These are phyloP conservation scores for Drosophila truncata DNA, from an alignment of 1,140 invertebrate genomes.

Conservation along the genomic window DNA sequence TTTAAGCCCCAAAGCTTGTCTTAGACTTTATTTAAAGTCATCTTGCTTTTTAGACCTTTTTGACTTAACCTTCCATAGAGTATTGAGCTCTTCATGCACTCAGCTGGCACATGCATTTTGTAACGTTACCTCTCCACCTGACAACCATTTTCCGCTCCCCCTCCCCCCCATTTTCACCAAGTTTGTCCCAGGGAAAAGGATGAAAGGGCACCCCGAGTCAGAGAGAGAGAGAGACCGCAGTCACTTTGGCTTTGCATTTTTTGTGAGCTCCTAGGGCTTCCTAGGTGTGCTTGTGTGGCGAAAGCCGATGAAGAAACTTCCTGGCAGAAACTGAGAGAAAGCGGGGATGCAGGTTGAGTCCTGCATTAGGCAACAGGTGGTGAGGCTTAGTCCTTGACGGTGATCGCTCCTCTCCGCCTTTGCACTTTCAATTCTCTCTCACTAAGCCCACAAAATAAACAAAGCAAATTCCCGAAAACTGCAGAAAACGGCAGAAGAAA, in stretches of 20 bases:
- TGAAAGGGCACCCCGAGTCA: not conserved
- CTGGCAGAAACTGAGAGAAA: not conserved
- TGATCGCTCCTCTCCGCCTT: conserved; percentile 12
- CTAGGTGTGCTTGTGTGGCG: not conserved
- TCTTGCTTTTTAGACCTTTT: not conserved
- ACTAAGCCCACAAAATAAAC: conserved; percentile 21
- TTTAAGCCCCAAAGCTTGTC: too few species aligned
- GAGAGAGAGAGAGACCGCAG: conserved; percentile 23
- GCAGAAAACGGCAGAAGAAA: not conserved
- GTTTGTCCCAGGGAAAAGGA: not conserved
- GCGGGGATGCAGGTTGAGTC: not conserved
- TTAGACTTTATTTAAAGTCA: too few species aligned
- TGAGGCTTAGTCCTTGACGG: conserved; percentile 11
- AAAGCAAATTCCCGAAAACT: conserved; percentile 1
- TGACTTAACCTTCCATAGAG: not conserved
- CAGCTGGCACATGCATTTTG: conserved; percentile 43
- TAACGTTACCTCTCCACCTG: not conserved
- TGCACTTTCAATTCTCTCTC: conserved; percentile 5
- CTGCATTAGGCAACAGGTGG: conserved; percentile 33
- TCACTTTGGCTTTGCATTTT: conserved; percentile 68
- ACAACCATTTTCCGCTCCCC: not conserved
- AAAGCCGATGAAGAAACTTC: conserved; percentile 7
- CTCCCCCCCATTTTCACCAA: conserved; percentile 1
- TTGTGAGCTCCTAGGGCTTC: conserved; percentile 28
- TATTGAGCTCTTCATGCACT: conserved; percentile 31